Evolutionary conservation across 2,113 vertebrate species (phyloP).

Genomic region (Grantiella picta): DNA sequence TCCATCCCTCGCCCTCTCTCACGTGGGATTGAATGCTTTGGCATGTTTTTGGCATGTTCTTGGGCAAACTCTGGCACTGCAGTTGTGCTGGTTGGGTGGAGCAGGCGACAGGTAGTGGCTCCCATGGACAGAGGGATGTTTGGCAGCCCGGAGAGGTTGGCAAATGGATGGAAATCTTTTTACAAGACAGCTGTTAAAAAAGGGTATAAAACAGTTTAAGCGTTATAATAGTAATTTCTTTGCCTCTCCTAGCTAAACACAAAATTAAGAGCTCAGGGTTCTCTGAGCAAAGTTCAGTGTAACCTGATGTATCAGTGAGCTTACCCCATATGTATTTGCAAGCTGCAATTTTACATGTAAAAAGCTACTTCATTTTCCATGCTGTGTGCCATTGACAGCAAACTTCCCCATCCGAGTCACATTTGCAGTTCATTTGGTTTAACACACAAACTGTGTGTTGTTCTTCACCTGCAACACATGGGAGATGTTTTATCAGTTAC

Average conservation of each 20-base stretch:
- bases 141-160: background rate
- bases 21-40: background rate
- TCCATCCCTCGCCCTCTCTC: fast-evolving
- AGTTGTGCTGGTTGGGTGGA: fast-evolving
- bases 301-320: background rate
- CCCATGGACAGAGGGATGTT: background rate
- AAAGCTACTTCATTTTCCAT: background rate
- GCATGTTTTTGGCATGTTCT: no score
- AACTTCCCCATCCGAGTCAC: background rate
- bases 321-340: background rate
- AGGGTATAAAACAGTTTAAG: background rate
- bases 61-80: background rate
- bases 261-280: background rate
- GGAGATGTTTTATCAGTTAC: background rate
- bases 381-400: background rate
- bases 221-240: background rate
- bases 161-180: background rate
- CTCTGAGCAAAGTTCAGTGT: background rate
- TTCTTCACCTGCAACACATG: background rate
- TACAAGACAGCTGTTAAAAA: background rate
- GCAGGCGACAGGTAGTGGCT: background rate
- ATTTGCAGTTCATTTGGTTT: background rate
- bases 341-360: background rate
- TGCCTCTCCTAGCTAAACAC: background rate
- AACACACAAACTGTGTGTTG: background rate